phyloP scores from a whole-genome alignment of 2,797 vertebrate species.

The Pelochelys cantorii region DNA sequence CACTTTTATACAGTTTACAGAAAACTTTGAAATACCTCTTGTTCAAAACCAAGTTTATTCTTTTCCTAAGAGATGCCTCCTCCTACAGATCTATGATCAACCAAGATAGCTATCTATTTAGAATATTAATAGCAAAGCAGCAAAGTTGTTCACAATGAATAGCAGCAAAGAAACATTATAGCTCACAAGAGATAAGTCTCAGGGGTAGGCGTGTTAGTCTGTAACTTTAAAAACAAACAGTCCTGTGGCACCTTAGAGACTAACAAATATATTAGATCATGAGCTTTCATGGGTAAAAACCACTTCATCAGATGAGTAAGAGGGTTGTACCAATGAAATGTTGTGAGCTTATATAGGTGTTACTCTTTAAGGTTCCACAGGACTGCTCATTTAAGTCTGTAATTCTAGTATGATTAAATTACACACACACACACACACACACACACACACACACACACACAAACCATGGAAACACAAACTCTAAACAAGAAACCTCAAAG shows the following conservation, averaged over 20 bases:
- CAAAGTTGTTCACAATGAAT: background rate
- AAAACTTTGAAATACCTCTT: slow-evolving; percentile 6
- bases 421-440: no score
- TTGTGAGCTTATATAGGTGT: no score
- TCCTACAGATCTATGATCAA: background rate
- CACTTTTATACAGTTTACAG: background rate
- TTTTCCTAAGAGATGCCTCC: background rate
- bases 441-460: no score
- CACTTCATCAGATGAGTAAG: no score
- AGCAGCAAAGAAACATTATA: background rate
- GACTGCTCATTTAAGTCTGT: background rate
- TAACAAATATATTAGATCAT: no score
- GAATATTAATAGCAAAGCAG: background rate
- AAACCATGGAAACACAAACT: background rate
- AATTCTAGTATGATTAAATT: background rate
- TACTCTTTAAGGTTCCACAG: no score
- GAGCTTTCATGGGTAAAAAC: no score
- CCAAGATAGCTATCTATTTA: background rate
- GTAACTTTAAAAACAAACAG: no score
- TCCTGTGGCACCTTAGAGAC: no score
- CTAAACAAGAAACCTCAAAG: background rate
- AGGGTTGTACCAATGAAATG: no score
- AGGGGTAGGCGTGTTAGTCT: no score
- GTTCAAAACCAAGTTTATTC: background rate
- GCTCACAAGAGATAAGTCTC: background rate